Conservation (phyloP, 37 sponge, comb jelly and placozoan species). For the Geodia barretti region DNA sequence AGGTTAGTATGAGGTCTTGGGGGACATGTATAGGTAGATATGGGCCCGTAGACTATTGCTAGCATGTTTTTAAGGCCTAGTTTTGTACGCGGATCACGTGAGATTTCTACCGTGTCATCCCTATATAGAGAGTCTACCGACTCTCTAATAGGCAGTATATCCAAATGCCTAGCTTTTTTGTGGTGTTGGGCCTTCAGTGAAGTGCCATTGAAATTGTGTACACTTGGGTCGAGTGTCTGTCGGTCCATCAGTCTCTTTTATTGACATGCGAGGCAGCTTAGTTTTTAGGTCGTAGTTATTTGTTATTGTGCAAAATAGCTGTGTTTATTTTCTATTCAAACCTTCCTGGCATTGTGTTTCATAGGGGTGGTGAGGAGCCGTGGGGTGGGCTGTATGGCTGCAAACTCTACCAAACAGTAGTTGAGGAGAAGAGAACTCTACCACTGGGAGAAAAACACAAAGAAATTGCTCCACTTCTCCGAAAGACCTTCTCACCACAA, state of each 20-base stretch:
- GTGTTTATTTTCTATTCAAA: not conserved
- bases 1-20: too few relatives aligned
- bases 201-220: not conserved
- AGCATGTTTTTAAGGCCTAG: too few relatives aligned
- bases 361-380: conserved; percentile 16
- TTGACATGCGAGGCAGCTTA: too few relatives aligned
- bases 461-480: conserved; percentile 23
- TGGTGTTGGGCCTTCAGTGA: not conserved
- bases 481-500: conserved; percentile 10
- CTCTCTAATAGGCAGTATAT: too few relatives aligned
- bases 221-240: not conserved
- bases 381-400: conserved; percentile 34
- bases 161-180: not conserved
- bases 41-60: too few relatives aligned
- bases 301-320: not conserved
- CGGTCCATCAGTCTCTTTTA: too few relatives aligned
- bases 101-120: too few relatives aligned
- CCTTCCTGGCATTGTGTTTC: not conserved
- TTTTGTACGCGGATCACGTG: too few relatives aligned
- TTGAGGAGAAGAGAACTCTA: conserved; percentile 23
- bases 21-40: too few relatives aligned
- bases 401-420: conserved; percentile 8
- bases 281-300: not conserved
- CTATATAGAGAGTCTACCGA: too few relatives aligned
- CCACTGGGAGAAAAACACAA: conserved; percentile 7